Evolutionary conservation across 2,888 invertebrate genomes (phyloP), one percentile per base, ranked within the genome.

Genomic region (Cosmopolites sordidus): DNA sequence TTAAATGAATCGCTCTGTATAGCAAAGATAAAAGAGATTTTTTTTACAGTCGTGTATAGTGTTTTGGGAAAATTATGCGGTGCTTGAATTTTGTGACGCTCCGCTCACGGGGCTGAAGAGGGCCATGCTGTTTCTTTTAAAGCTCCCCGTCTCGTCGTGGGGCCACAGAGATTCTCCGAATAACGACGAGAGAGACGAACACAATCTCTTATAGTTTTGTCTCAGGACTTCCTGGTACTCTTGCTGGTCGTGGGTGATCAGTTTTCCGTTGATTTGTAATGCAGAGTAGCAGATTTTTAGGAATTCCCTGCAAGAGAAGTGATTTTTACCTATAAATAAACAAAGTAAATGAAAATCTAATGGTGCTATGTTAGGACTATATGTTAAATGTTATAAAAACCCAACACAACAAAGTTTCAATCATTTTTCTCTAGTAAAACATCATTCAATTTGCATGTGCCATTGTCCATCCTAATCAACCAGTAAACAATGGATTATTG

Each of bases 161-260:
- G 79, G 78, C 78, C 81, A 79, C 43, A 90, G 75, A 0, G 87
- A 82, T 67, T 90, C 89, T 0, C 87, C 87, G 57, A 91, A 79
- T 59, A 91, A 75, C 29, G 79, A 78, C 40, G 88, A 84, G 27
- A 94, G 77, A 9, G 86, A 86, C 51, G 83, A 82, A 64, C 91
- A 90, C 46, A 95, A 78, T 66, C 92, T 92, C 67, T 86, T 86
- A 75, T 90, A 94, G 74, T 93, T 94, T 39, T 86, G 80, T 63
- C 89, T 84, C 29, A 96, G 75, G 4, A 89, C 89, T 69, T 90
- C 89, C 68, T 97, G 97, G 71, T 97, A 97, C 62, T 94, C 89
- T 45, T 86, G 83, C 73, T 96, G 96, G 73, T 96, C 96, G 2
- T 85, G 81, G 57, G 85, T 83, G 65, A 97, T 91, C 59, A 96